Evolutionary conservation across 2,113 vertebrate species (phyloP), one percentile per base, ranked within the genome.

Genomic region (Ochotona princeps): DNA sequence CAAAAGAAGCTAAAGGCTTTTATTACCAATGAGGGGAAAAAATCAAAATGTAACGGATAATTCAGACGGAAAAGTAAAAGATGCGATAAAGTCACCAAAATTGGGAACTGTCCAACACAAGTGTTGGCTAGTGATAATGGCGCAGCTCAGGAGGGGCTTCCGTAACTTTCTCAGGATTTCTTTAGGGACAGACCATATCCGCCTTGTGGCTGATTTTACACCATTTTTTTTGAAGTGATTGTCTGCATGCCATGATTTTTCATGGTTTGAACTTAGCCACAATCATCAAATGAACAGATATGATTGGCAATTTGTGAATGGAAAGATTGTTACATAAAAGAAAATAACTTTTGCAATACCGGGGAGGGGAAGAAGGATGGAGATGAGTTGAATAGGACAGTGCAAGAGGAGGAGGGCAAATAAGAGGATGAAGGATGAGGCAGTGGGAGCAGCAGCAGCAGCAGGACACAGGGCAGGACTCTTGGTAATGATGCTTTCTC

Each of bases 1-100:
- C 87, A 93, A 30, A 66, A 85, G 44, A 92, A 79, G 65, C 95
- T 72, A 94, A 69, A 94, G 30, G 51, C 17, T 89, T 94, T 94
- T 79, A 67, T 70, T 84, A 78, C 17, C 74, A 66, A 6, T 47
- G 25, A 89, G n/a, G 65, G 30, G 49, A 51, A 18, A 76, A 92
- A 86, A 35, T 67, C 44, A 17, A 25, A 90, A 54, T 6, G 38
- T 44, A 44, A 32, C 38, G 54, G 10, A 30, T 28, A 15, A 74
- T 85, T n/a, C n/a, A 17, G 49, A 73, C 23, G 60, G 47, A 85
- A 76, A 83, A 78, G 86, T 44, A 61, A 25, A 51, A 4, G 13
- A 17, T 74, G 38, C 7, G 17, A 66, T 57, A 57, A 23, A 85
- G 60, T 2, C 17, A 73, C 88, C 13, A 30, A 82, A 72, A 30